These are phyloP conservation scores for Poeciliopsis occidentalis DNA, from an alignment of 2,113 vertebrate genomes.

Conservation along the genomic window DNA sequence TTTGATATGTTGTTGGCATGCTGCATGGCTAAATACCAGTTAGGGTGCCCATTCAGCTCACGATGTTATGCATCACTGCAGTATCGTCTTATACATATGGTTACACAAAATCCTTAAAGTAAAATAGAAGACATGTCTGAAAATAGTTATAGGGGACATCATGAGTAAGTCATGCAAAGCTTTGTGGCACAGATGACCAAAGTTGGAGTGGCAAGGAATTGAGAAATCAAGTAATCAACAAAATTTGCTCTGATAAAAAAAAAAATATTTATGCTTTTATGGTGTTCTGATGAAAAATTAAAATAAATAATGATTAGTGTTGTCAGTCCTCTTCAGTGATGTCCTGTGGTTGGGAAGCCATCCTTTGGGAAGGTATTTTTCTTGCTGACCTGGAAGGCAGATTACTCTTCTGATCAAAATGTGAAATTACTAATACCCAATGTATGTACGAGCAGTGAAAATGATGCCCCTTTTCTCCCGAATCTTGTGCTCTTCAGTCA, in stretches of 20 bases:
- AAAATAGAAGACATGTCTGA: background rate
- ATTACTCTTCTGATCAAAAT: conserved; percentile 12
- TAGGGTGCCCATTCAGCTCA: background rate
- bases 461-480: conserved; percentile 8
- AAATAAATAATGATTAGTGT: background rate
- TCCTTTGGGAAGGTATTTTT: conserved; percentile 24
- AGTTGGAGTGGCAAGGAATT: background rate
- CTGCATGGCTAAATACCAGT: background rate
- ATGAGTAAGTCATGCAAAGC: background rate
- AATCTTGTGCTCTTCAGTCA: background rate
- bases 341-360: background rate
- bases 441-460: conserved; percentile 20
- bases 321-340: background rate
- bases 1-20: background rate
- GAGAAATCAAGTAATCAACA: background rate
- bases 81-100: background rate
- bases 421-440: conserved; percentile 13
- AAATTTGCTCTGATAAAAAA: background rate
- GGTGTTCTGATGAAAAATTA: background rate
- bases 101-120: background rate
- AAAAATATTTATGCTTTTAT: background rate
- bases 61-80: background rate
- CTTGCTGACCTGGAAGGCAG: background rate
- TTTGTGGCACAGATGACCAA: background rate
- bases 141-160: background rate